Percentiles rank a stretch among this genome's conserved stretches.
These are phyloP conservation scores for Cyphomyrus plagiostoma DNA, from an alignment of 2,113 vertebrate species.

Conservation along the genomic window DNA sequence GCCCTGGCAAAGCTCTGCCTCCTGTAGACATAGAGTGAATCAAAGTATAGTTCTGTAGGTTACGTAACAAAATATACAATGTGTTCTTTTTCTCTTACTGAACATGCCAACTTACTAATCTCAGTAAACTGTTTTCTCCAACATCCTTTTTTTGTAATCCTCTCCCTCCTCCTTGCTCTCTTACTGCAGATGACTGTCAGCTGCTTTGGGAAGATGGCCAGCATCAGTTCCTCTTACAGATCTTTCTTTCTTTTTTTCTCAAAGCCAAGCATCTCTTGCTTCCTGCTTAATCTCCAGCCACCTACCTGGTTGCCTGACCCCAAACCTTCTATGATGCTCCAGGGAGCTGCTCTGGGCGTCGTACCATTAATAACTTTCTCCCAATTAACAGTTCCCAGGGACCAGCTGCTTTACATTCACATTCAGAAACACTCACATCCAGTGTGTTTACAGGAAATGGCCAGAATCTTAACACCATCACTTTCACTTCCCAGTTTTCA, in stretches of 20 bases:
- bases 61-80: neutral
- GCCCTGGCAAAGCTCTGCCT: neutral
- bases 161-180: neutral
- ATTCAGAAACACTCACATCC: neutral
- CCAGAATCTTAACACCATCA: neutral
- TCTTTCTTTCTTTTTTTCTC: neutral
- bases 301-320: neutral
- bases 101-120: neutral
- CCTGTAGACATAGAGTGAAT: neutral
- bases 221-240: neutral
- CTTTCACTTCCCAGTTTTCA: neutral
- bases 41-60: neutral
- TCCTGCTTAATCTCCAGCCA: neutral
- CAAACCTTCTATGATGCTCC: neutral
- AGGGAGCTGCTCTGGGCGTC: neutral
- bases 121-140: neutral
- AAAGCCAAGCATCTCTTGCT: neutral
- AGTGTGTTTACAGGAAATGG: neutral
- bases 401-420: neutral
- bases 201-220: neutral
- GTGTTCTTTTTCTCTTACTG: neutral
- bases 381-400: neutral
- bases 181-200: neutral
- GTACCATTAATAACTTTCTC: neutral
- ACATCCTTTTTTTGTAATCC: neutral